Evolutionary conservation across 2,888 invertebrate genomes (phyloP).

Genomic region (Nasonovia ribisnigri): DNA sequence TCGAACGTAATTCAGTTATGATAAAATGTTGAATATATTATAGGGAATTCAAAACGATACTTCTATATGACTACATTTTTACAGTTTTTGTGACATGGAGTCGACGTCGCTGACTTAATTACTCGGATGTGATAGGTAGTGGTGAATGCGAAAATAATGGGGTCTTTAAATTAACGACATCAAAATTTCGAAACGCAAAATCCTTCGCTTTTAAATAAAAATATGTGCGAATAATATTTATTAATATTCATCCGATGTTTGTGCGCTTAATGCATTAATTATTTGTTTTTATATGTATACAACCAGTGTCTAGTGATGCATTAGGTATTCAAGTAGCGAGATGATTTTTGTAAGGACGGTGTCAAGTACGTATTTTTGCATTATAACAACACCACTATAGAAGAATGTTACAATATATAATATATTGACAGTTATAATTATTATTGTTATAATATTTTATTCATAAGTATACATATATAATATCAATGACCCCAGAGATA

Average conservation of each 20-base stretch:
- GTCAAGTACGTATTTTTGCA: conserved; percentile 59
- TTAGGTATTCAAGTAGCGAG: conserved; percentile 11
- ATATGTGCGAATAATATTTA: conserved; percentile 26
- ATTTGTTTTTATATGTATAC: conserved; percentile 17
- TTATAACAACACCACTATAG: not conserved
- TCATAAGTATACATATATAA: not conserved
- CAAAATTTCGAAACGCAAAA: conserved; percentile 51
- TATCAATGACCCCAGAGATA: not conserved
- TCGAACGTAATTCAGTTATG: not conserved
- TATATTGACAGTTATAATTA: not conserved
- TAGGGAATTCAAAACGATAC: not conserved
- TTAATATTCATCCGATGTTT: conserved; percentile 49
- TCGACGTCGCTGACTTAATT: not conserved
- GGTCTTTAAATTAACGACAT: conserved; percentile 7
- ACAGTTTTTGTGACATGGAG: not conserved
- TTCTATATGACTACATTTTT: not conserved
- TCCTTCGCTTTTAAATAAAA: conserved; percentile 48
- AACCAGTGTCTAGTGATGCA: not conserved
- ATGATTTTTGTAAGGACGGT: conserved; percentile 29
- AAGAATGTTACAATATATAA: not conserved
- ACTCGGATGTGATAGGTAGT: conserved; percentile 10
- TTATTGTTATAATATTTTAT: not conserved
- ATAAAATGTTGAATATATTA: not conserved
- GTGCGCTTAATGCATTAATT: conserved; percentile 21
- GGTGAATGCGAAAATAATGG: conserved; percentile 30